Base-by-base conservation (phyloP, 2,113 vertebrate species). In the Buteo buteo region DNA sequence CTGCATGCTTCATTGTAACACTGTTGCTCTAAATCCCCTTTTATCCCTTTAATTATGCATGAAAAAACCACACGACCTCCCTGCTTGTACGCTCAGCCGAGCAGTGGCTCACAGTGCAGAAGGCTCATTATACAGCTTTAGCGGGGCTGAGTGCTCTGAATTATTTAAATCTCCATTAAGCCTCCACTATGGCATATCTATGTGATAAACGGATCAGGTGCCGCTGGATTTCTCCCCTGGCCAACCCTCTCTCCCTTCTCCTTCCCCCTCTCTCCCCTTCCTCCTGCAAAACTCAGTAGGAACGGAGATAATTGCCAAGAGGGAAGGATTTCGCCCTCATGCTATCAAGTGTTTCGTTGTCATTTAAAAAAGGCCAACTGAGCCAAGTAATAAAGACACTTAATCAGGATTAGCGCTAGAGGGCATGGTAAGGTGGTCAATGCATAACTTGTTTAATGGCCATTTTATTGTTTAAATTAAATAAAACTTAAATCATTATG, bases 151-250 rank as follows among this genome's bases (percentile, higher is more conserved):
- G 98, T 96, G 96, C 96, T 97, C 98, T 99, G 98, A 99, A 99
- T 99, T 98, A 99, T 99, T 99, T 97, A 99, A 98, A 98, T 99
- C 98, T 98, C 98, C 98, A 97, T 98, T 98, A 98, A 98, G 97
- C 97, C 97, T 94, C 94, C 90, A 93, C 97, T 87, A 87, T 94
- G 97, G 97, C 98, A 96, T 84, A 98, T 98, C 98, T 98, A 73
- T 97, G 97, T 97, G 97, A 98, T 98, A 98, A 98, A 98, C 95
- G 95, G 98, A 98, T 98, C 97, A 97, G 95, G 94, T 96, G 91
- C 87, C 34, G 93, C 97, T 96, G 96, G 85, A 88, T 93, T 90
- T 86, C 92, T 92, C 73, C 84, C 82, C 88, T 69, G 49, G 87
- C 87, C 94, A 92, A 74, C 58, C 62, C 11, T 0, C 65, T 91